Percentiles rank a stretch among this genome's conserved stretches.
Conservation (phyloP, 1,140 invertebrate genomes). For the Drosophila dunni region DNA sequence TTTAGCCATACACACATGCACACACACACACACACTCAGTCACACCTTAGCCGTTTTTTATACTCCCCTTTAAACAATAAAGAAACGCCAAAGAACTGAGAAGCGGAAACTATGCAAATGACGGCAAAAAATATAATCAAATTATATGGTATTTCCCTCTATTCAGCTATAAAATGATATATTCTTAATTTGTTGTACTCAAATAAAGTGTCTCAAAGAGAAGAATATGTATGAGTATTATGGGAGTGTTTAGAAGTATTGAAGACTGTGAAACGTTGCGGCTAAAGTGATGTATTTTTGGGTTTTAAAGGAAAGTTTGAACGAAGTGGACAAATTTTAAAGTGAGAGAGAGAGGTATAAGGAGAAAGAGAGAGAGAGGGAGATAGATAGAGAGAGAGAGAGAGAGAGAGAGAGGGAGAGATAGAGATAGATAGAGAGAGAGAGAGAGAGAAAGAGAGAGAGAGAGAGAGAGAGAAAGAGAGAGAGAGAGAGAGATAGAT, state of each 20-base stretch:
- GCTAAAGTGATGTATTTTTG: too few species aligned
- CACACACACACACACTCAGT: conserved; percentile 5
- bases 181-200: background rate
- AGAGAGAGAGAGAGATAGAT: too few species aligned
- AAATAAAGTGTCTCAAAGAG: background rate
- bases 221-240: background rate
- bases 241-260: background rate
- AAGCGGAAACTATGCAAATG: conserved; percentile 24
- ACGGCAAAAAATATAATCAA: conserved; percentile 3
- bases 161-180: background rate
- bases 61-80: conserved; percentile 3
- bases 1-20: conserved; percentile 33
- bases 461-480: too few species aligned
- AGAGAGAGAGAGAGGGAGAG: too few species aligned
- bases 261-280: background rate
- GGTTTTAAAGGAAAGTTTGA: too few species aligned
- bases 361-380: too few species aligned
- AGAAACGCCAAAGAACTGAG: conserved; percentile 10
- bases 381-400: too few species aligned
- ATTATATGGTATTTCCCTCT: background rate
- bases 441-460: too few species aligned
- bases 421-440: too few species aligned
- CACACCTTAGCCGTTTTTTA: background rate
- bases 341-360: too few species aligned
- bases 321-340: too few species aligned